A percentile compares a stretch with the other conserved stretches of the same genome.
Conservation (phyloP, 2,797 vertebrate genomes). For the Catharus ustulatus region DNA sequence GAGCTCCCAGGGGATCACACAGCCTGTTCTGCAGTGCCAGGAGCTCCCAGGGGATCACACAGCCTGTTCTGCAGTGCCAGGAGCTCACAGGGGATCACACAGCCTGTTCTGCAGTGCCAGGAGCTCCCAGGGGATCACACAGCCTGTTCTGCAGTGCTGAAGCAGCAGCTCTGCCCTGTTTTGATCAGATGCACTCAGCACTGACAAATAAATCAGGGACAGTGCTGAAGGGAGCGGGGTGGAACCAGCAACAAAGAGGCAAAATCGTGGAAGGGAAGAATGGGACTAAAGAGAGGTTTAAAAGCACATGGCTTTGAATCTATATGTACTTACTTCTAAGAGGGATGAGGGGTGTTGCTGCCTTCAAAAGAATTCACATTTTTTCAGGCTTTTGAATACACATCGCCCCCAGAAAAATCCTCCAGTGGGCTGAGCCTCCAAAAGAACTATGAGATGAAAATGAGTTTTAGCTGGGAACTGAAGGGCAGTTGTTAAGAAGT, state of each 20-base stretch:
- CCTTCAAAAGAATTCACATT: slow-evolving; percentile 36
- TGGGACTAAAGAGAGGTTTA: slow-evolving; percentile 8
- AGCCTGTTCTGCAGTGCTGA: slow-evolving; percentile 59
- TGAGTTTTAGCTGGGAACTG: slow-evolving; percentile 21
- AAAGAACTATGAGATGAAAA: slow-evolving; percentile 13
- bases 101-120: too few species aligned
- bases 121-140: too few species aligned
- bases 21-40: too few species aligned
- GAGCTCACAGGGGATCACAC: too few species aligned
- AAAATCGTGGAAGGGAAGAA: slow-evolving; percentile 42
- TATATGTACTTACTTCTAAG: slow-evolving; percentile 47
- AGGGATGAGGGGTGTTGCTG: background rate
- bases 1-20: too few species aligned
- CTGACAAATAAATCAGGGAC: slow-evolving; percentile 57
- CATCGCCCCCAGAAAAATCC: background rate
- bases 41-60: too few species aligned
- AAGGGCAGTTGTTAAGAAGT: slow-evolving; percentile 33
- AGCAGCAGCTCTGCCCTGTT: slow-evolving; percentile 42
- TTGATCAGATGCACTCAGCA: slow-evolving; percentile 51
- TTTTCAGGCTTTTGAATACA: slow-evolving; percentile 38
- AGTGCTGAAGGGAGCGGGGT: slow-evolving; percentile 19
- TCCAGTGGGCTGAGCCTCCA: slow-evolving; percentile 31
- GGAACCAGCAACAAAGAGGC: slow-evolving; percentile 43
- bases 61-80: too few species aligned
- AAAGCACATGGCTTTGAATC: slow-evolving; percentile 42